A percentile compares a stretch with the other conserved stretches of the same genome.
These are phyloP conservation scores for Cerastis rubricosa DNA, from an alignment of 2,888 invertebrate genomes.

Conservation along the genomic window DNA sequence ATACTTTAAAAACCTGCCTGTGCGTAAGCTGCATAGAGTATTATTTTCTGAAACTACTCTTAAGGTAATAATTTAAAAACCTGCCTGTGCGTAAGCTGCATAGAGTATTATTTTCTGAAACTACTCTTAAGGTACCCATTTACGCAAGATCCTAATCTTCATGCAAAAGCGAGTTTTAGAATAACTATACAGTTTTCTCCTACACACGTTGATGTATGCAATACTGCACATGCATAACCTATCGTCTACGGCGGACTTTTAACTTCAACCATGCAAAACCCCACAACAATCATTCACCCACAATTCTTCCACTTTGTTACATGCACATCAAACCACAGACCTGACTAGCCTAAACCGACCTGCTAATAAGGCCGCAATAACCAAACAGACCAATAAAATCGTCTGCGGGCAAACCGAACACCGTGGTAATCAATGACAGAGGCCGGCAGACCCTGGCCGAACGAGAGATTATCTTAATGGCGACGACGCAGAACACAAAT, in stretches of 20 bases:
- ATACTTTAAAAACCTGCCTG: neutral
- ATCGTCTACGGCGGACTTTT: neutral
- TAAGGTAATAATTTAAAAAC: neutral
- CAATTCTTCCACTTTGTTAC: neutral
- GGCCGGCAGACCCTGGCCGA: slow-evolving; percentile 66
- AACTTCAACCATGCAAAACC: neutral
- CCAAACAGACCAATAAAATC: slow-evolving; percentile 47
- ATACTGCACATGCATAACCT: neutral
- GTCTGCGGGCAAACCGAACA: slow-evolving; percentile 46
- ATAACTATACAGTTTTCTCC: neutral
- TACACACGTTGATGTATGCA: neutral
- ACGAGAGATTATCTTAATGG: slow-evolving; percentile 87
- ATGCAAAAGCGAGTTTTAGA: neutral
- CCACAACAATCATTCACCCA: neutral
- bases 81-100: neutral
- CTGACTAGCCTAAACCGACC: slow-evolving; percentile 8
- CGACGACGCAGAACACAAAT: slow-evolving; percentile 81
- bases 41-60: neutral
- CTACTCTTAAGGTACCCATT: neutral
- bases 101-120: neutral
- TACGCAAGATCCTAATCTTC: neutral
- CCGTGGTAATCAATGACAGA: slow-evolving; percentile 76
- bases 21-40: neutral
- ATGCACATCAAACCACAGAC: neutral
- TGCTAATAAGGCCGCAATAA: slow-evolving; percentile 49